Evolutionary conservation across 23 tunicate species (phyloP).

Genomic region (Halocynthia aurantium): DNA sequence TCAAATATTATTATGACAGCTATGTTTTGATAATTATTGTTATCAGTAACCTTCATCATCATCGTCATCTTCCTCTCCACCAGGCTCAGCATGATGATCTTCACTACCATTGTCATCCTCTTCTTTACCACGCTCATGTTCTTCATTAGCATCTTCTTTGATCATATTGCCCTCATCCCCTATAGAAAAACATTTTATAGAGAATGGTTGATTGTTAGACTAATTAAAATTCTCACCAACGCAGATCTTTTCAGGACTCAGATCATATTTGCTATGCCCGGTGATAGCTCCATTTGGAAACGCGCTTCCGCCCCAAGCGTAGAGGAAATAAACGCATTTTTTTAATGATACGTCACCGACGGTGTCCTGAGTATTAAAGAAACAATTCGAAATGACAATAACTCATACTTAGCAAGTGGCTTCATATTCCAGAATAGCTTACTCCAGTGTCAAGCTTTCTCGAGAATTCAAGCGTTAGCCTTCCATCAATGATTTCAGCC

Average conservation of each 20-base stretch:
- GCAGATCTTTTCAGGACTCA: neutral
- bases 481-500: neutral
- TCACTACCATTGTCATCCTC: too few relatives aligned
- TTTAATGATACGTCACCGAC: neutral
- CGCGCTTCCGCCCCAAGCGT: slow-evolving; percentile 4
- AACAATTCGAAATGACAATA: neutral
- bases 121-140: too few relatives aligned
- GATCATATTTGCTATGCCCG: neutral
- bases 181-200: too few relatives aligned
- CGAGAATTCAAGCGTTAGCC: neutral
- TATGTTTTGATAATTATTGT: too few relatives aligned
- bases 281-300: neutral
- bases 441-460: neutral
- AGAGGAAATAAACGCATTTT: slow-evolving; percentile 3
- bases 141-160: too few relatives aligned
- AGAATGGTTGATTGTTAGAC: too few relatives aligned
- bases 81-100: too few relatives aligned
- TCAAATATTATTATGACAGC: too few relatives aligned
- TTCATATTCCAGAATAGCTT: too few relatives aligned
- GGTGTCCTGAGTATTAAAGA: neutral
- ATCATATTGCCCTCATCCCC: too few relatives aligned
- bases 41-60: too few relatives aligned
- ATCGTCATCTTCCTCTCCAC: too few relatives aligned
- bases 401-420: neutral
- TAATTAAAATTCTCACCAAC: slow-evolving; percentile 1